phyloP scores from a whole-genome alignment of 1,140 invertebrate species.

The Platorchestia sp. region DNA sequence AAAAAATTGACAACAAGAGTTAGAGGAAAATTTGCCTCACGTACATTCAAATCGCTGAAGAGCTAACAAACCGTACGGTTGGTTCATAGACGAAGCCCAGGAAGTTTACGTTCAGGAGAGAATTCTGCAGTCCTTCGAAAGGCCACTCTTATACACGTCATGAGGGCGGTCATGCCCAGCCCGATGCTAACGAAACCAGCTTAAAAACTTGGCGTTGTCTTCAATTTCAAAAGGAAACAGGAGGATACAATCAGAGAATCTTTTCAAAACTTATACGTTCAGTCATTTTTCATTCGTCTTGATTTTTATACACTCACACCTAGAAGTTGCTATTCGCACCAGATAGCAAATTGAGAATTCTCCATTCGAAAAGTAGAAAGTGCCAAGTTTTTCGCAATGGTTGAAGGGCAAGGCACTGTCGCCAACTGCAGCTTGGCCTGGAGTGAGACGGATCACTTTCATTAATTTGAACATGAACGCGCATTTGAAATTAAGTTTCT shows the following conservation, averaged over 20 bases:
- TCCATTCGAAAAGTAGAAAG: neutral
- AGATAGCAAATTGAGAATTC: neutral
- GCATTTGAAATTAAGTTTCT: neutral
- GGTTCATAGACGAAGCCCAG: neutral
- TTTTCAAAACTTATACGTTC: neutral
- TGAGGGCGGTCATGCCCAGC: neutral
- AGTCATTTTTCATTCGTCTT: neutral
- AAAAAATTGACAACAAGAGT: neutral
- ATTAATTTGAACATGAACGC: neutral
- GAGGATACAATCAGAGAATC: neutral
- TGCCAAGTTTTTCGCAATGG: neutral
- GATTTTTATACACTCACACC: neutral
- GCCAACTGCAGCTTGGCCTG: neutral
- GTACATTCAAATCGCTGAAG: neutral
- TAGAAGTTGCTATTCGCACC: neutral
- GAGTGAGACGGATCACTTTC: neutral
- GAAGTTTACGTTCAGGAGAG: neutral
- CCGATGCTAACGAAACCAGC: neutral
- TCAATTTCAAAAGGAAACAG: neutral
- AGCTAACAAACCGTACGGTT: neutral
- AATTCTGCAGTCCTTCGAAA: neutral
- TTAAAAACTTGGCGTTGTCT: neutral
- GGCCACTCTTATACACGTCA: constrained; percentile 40
- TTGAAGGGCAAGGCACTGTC: neutral
- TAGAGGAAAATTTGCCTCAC: neutral